These are phyloP conservation scores for Stylophora pistillata DNA, from an alignment of 64 coral and sea anemone species.

Conservation along the genomic window DNA sequence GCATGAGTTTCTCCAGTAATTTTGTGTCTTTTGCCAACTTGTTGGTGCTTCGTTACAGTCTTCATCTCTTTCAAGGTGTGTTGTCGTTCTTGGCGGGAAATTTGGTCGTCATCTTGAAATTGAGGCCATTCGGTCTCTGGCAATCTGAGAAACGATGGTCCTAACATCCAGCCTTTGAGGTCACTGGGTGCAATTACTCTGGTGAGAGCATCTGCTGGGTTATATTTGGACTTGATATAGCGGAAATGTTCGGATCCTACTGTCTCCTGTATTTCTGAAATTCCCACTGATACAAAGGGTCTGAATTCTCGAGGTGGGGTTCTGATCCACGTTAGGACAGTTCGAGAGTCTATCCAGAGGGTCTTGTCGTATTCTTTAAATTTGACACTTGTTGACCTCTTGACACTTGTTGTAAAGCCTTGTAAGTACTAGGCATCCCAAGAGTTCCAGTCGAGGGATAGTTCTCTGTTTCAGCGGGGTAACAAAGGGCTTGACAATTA, in stretches of 20 bases:
- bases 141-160: constrained; percentile 28
- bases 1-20: not conserved
- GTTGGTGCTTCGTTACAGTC: not conserved
- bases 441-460: constrained; percentile 24
- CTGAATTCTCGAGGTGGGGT: constrained; percentile 52
- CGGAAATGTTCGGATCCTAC: constrained; percentile 25
- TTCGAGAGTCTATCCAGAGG: too few relatives aligned
- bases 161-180: constrained; percentile 27
- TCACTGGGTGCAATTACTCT: constrained; percentile 38
- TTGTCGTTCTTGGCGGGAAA: not conserved
- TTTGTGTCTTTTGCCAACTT: not conserved
- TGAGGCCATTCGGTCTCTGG: constrained; percentile 32
- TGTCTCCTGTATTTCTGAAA: constrained; percentile 62
- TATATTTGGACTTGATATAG: constrained; percentile 49
- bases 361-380: constrained; percentile 36
- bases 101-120: constrained; percentile 14
- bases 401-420: constrained; percentile 22
- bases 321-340: constrained; percentile 62
- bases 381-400: constrained; percentile 28
- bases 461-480: constrained; percentile 23
- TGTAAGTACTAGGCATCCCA: constrained; percentile 27
- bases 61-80: constrained; percentile 10
- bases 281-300: constrained; percentile 60
- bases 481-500: constrained; percentile 53
- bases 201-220: constrained; percentile 65